Percentiles rank a stretch among this genome's conserved stretches.
Evolutionary conservation across 2,797 vertebrate species (phyloP).

Genomic region (Simalia tracyae): DNA sequence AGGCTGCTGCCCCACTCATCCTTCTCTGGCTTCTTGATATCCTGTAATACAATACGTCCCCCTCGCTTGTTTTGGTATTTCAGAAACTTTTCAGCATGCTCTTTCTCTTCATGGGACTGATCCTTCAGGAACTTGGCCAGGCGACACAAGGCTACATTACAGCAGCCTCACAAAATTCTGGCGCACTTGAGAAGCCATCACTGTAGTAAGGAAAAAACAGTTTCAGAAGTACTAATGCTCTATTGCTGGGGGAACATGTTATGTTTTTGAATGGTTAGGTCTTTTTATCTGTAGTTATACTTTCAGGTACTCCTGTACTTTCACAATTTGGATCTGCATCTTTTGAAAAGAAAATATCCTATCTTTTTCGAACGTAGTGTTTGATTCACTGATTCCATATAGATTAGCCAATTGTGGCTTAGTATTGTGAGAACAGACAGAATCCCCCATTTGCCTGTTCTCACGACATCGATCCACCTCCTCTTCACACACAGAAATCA

Average conservation of each 20-base stretch:
- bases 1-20: slow-evolving; percentile 66
- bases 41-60: neutral
- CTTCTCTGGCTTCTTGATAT: slow-evolving; percentile 59
- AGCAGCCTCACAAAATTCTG: too few species aligned
- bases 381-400: neutral
- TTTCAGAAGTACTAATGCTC: too few species aligned
- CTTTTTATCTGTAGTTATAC: neutral
- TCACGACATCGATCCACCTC: neutral
- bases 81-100: slow-evolving; percentile 76
- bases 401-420: neutral
- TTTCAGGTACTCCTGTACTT: neutral
- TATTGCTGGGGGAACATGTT: too few species aligned
- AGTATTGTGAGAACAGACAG: neutral
- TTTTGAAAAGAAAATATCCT: neutral
- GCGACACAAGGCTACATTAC: slow-evolving; percentile 74
- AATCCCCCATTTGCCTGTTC: neutral
- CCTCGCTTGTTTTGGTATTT: slow-evolving; percentile 76
- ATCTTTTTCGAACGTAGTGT: neutral
- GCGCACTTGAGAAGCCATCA: too few species aligned
- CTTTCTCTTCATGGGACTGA: slow-evolving; percentile 74
- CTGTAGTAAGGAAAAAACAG: too few species aligned
- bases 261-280: neutral
- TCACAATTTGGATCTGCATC: neutral
- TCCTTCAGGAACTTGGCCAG: slow-evolving; percentile 80
- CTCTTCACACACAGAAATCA: neutral